A percentile compares a stretch with the other conserved stretches of the same genome.
phyloP scores from a whole-genome alignment of 2,888 invertebrate species.

The Nesidiocoris tenuis region DNA sequence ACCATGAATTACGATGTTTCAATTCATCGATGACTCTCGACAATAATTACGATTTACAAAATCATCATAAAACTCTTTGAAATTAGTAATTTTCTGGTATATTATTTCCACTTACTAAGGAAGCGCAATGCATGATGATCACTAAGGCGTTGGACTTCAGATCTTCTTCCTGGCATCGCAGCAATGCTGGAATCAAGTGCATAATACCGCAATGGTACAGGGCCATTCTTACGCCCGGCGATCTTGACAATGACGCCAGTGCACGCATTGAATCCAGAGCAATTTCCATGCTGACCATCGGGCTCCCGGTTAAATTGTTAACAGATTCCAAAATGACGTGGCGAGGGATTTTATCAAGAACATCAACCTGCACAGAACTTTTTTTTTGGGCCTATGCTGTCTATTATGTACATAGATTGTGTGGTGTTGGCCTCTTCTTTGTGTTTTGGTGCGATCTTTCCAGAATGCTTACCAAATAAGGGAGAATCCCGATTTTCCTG shows the following conservation, averaged over 20 bases:
- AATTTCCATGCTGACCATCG: conserved; percentile 37
- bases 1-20: background rate
- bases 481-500: conserved; percentile 28
- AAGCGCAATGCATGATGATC: conserved; percentile 41
- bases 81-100: background rate
- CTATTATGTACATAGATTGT: too few species aligned
- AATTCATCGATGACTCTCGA: too few species aligned
- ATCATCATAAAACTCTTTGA: too few species aligned
- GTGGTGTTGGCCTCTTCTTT: too few species aligned
- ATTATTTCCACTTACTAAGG: conserved; percentile 29
- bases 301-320: conserved; percentile 25
- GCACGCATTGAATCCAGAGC: conserved; percentile 22
- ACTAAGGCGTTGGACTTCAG: conserved; percentile 21
- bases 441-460: too few species aligned
- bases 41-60: too few species aligned
- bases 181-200: conserved; percentile 21
- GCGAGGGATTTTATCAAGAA: conserved; percentile 35
- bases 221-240: conserved; percentile 21
- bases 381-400: background rate
- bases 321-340: conserved; percentile 5
- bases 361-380: conserved; percentile 9
- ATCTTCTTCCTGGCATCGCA: conserved; percentile 25
- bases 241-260: conserved; percentile 26
- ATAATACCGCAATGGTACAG: conserved; percentile 37
- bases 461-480: conserved; percentile 18